phyloP scores from a whole-genome alignment of 2,113 vertebrate species.

The Edolisoma coerulescens region DNA sequence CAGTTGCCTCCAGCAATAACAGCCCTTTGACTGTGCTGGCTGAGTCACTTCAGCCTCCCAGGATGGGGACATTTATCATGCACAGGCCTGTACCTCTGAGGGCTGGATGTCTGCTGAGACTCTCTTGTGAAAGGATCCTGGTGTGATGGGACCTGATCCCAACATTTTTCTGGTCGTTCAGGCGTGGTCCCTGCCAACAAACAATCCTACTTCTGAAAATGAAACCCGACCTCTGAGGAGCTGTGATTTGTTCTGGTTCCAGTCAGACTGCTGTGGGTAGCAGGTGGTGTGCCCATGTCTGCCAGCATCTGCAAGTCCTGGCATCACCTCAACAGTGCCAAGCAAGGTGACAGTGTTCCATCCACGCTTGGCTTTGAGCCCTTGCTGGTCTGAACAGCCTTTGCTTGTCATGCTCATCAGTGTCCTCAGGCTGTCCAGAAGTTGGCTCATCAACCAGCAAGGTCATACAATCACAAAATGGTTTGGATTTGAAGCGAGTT shows the following conservation, averaged over 20 bases:
- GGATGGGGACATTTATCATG: conserved; percentile 35
- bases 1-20: conserved; percentile 19
- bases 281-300: background rate
- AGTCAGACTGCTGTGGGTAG: background rate
- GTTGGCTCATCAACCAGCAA: background rate
- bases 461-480: background rate
- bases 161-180: background rate
- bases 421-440: background rate
- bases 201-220: background rate
- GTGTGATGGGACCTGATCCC: background rate
- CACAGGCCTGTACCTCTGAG: conserved; percentile 35
- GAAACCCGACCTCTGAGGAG: background rate
- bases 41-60: conserved; percentile 54
- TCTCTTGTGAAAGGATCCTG: conserved; percentile 39
- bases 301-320: background rate
- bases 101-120: background rate
- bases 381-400: background rate
- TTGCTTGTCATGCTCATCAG: background rate
- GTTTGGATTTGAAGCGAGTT: background rate
- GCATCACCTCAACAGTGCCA: background rate
- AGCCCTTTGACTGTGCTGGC: conserved; percentile 28
- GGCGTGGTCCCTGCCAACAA: background rate
- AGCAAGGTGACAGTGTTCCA: background rate
- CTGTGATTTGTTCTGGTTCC: background rate
- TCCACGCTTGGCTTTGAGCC: background rate